Conservation (phyloP, 2,797 vertebrate species). For the Spinus olivaceus region DNA sequence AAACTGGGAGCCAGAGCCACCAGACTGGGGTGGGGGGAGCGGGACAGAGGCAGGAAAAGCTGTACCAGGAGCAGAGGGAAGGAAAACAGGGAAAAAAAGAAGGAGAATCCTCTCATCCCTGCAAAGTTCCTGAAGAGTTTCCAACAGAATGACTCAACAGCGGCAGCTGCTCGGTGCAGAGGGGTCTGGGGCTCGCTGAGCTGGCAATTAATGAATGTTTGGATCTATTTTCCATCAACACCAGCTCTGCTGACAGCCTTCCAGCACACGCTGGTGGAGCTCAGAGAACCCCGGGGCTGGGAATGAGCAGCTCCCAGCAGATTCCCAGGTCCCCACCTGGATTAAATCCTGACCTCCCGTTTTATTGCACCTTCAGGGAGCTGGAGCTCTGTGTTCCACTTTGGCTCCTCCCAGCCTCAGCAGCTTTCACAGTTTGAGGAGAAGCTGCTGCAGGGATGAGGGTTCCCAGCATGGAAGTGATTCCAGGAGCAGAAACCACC, state of each 20-base stretch:
- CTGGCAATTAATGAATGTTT: neutral
- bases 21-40: accelerated
- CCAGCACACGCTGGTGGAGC: neutral
- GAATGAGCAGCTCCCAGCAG: neutral
- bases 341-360: neutral
- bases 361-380: neutral
- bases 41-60: neutral
- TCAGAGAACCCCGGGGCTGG: neutral
- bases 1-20: neutral
- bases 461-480: neutral
- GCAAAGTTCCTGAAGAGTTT: neutral
- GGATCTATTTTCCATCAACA: neutral
- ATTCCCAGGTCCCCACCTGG: neutral
- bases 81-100: accelerated
- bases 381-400: neutral
- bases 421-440: neutral
- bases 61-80: neutral
- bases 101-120: neutral
- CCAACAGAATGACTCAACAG: neutral
- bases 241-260: neutral
- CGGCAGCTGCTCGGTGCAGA: neutral
- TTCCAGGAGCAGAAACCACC: neutral
- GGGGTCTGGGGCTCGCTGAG: neutral
- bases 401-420: neutral
- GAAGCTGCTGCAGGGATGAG: neutral